A percentile compares a stretch with the other conserved stretches of the same genome.
Conservation (phyloP, 2,113 vertebrate species). For the Ardeotis arabs region DNA sequence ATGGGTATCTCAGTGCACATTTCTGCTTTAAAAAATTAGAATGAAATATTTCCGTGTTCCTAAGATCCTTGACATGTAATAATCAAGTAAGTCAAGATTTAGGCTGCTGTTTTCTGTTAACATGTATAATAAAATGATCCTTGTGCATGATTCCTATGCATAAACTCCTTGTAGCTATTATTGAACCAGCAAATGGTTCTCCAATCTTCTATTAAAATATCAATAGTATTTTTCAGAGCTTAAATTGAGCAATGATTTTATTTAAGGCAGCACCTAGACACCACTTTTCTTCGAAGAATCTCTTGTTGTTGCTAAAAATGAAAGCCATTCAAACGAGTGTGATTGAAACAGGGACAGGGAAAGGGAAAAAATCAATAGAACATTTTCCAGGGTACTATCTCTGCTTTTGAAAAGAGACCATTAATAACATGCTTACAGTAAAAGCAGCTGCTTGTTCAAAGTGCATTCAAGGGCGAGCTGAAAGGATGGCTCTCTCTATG, state of each 20-base stretch:
- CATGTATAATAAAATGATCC: constrained; percentile 58
- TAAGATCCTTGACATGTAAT: constrained; percentile 45
- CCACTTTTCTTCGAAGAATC: constrained; percentile 72
- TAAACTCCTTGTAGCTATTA: constrained; percentile 75
- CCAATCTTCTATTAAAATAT: constrained; percentile 80
- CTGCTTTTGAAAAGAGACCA: constrained; percentile 79
- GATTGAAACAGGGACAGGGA: constrained; percentile 76
- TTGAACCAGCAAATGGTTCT: constrained; percentile 66
- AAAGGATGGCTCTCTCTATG: constrained; percentile 62
- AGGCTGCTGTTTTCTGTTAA: constrained; percentile 70
- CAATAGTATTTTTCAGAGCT: constrained; percentile 78
- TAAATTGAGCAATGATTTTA: constrained; percentile 80
- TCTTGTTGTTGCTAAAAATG: constrained; percentile 79
- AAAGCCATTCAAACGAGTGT: constrained; percentile 79
- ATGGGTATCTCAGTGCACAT: neutral
- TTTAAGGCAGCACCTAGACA: constrained; percentile 75
- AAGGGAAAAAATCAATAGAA: constrained; percentile 76
- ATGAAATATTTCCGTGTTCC: constrained; percentile 33
- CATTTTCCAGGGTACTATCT: constrained; percentile 77
- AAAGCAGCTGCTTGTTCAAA: constrained; percentile 78
- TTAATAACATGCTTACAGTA: constrained; percentile 79
- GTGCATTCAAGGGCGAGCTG: constrained; percentile 78
- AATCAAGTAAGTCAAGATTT: constrained; percentile 54
- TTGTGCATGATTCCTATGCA: constrained; percentile 68
- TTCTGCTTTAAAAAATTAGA: neutral